A percentile compares a stretch with the other conserved stretches of the same genome.
Evolutionary conservation across 2,888 invertebrate genomes (phyloP).

Genomic region (Cordylochernes scorpioides): DNA sequence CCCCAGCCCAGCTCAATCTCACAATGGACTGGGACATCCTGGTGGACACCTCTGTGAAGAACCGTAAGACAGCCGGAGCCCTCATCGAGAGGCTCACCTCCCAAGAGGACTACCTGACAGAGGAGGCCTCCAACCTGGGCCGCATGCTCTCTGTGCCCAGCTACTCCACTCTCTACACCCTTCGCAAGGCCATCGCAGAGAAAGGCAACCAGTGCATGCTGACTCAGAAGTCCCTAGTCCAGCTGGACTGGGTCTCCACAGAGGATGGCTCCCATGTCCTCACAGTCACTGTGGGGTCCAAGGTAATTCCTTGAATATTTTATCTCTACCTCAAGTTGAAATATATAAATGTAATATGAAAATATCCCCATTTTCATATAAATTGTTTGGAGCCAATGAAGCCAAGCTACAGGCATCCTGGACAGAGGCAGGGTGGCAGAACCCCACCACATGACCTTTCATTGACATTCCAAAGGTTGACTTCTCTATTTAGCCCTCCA

Average conservation of each 20-base stretch:
- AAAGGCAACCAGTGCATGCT: conserved; percentile 70
- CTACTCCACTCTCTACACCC: conserved; percentile 59
- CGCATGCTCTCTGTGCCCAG: conserved; percentile 60
- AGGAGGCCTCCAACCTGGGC: conserved; percentile 13
- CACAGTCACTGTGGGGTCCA: conserved; percentile 80
- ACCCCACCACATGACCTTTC: no score
- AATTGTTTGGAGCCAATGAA: no score
- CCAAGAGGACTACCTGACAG: conserved; percentile 10
- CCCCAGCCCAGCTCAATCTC: conserved; percentile 54
- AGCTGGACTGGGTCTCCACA: conserved; percentile 94
- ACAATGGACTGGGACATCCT: conserved; percentile 62
- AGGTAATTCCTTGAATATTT: no score
- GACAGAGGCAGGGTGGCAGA: no score
- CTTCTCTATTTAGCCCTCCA: no score
- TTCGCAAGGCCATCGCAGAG: conserved; percentile 62
- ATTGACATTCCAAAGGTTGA: no score
- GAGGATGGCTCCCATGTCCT: conserved; percentile 95
- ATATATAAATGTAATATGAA: no score
- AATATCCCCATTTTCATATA: no score
- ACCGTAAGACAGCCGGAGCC: conserved; percentile 11
- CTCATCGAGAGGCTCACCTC: conserved; percentile 11
- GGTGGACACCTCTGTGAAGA: conserved; percentile 13
- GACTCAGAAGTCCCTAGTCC: conserved; percentile 73
- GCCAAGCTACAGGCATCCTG: no score
- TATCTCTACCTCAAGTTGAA: no score